A percentile compares a stretch with the other conserved stretches of the same genome.
Conservation (phyloP, 2,797 vertebrate genomes). For the Urocyon cinereoargenteus region DNA sequence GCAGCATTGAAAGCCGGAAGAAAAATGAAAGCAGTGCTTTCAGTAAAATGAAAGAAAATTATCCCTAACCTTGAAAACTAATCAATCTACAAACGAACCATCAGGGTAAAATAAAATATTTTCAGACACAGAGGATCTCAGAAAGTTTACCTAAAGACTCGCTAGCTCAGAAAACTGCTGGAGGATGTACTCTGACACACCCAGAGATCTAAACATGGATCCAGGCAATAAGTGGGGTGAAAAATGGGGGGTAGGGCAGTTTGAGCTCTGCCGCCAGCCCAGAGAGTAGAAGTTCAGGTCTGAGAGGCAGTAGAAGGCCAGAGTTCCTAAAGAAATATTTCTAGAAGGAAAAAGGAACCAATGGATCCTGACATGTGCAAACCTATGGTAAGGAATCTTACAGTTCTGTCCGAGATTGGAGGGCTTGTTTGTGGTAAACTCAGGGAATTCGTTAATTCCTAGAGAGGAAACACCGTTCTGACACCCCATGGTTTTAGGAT, state of each 20-base stretch:
- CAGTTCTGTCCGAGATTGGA: neutral
- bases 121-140: neutral
- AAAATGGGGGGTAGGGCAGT: rapidly evolving
- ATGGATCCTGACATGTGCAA: neutral
- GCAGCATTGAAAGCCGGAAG: neutral
- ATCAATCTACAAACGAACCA: neutral
- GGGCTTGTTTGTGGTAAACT: neutral
- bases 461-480: neutral
- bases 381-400: neutral
- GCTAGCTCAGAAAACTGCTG: neutral
- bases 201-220: neutral
- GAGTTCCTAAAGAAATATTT: neutral
- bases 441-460: neutral
- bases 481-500: neutral
- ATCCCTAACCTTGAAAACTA: neutral
- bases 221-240: too few relatives aligned
- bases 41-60: neutral
- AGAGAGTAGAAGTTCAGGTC: too few relatives aligned
- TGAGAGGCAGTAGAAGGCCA: neutral
- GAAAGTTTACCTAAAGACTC: neutral
- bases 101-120: neutral
- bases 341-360: rapidly evolving
- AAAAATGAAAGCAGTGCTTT: neutral
- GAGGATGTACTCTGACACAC: neutral
- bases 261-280: rapidly evolving